phyloP scores from a whole-genome alignment of 2,113 vertebrate genomes.

The Heptranchias perlo region DNA sequence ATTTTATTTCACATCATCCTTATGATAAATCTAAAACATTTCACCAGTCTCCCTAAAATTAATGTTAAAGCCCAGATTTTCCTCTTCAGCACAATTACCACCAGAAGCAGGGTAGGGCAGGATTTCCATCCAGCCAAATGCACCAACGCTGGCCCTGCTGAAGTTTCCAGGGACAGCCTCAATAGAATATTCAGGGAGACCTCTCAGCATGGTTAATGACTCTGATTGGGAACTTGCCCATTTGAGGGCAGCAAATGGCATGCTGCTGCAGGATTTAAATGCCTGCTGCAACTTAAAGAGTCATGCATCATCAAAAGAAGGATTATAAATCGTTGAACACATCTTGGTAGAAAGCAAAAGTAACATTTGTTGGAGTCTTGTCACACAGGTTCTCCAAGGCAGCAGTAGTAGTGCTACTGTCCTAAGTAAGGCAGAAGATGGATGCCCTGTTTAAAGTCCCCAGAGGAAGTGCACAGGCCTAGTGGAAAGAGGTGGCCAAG shows the following conservation, averaged over 20 bases:
- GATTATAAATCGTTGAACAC: neutral
- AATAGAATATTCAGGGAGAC: neutral
- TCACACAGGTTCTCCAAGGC: neutral
- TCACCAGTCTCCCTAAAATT: neutral
- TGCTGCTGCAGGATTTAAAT: neutral
- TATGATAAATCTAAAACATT: neutral
- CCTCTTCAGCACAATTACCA: neutral
- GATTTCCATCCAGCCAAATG: neutral
- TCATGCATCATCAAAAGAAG: neutral
- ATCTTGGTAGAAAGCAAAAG: neutral
- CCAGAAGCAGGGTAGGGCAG: neutral
- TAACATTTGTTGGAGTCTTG: neutral
- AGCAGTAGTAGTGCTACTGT: neutral
- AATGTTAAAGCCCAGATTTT: neutral
- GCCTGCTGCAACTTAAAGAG: neutral
- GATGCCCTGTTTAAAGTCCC: neutral
- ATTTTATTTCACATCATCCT: too few relatives aligned
- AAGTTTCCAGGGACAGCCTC: neutral
- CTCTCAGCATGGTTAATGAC: neutral
- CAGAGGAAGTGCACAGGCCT: neutral
- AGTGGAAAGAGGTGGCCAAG: neutral
- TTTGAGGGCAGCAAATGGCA: neutral
- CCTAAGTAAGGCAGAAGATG: neutral
- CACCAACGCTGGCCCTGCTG: neutral
- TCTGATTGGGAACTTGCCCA: neutral